Base-by-base conservation (phyloP, 2,888 invertebrate genomes). In the Drymonia ruficornis region DNA sequence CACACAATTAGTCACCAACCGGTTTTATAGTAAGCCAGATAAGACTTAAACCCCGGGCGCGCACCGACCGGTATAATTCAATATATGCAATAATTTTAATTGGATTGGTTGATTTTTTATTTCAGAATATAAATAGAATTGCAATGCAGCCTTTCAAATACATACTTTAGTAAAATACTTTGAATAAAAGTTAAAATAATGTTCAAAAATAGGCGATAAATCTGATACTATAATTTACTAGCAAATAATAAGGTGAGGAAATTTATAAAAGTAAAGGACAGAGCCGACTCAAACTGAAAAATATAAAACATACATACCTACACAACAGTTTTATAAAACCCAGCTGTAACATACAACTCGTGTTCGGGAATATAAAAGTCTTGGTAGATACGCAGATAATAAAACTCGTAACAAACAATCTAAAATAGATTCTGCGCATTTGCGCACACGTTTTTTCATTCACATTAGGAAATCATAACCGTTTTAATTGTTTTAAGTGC, bases 1-100 rank as follows among this genome's bases (percentile, higher is more conserved):
- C 56, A 62, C 59, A 63, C 53, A 61, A 62, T 74, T 66, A 69
- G 49, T 72, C 69, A 69, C 50, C 45, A 61, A 70, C 72, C 59
- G 52, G 74, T 69, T 63, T 43, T 16, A 9, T 34, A 49, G 40
- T 46, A 55, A 47, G 23, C 50, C 42, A 18, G 59, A 55, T 58
- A 59, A 55, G 56, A 19, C 52, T 52, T 16, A 43, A 47, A 46
- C 50, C 19, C 45, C 16, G 15, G 38, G 44, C 45, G 18, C 42
- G 28, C 19, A 51, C 62, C 59, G 54, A 61, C 59, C 45, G 23
- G 56, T 51, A 55, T 56, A 56, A 51, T 57, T 63, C 52, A 61
- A 61, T 58, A 61, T 58, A 52, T 61, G 53, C 46, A 49, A 56
- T 55, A 59, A 49, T 53, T 36, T 56, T 52, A 46, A 58, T 52